phyloP scores from a whole-genome alignment of 2,797 vertebrate species.

The Sebastes trivittatus region DNA sequence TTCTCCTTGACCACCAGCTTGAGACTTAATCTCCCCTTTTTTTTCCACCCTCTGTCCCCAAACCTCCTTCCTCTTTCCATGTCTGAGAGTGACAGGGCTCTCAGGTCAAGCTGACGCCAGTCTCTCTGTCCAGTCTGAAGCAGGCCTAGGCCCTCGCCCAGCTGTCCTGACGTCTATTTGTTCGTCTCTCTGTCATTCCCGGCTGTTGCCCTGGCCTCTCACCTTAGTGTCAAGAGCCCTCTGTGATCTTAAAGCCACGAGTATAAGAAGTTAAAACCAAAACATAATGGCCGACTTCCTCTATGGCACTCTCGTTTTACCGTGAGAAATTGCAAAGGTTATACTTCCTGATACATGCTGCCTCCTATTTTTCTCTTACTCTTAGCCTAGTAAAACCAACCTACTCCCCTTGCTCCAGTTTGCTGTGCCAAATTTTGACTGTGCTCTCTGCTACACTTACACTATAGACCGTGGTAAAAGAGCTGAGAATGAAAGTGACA shows the following conservation, averaged over 20 bases:
- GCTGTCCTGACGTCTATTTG: slow-evolving; percentile 64
- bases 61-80: slow-evolving; percentile 4
- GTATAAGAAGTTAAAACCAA: slow-evolving; percentile 30
- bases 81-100: slow-evolving; percentile 67
- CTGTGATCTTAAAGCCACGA: slow-evolving; percentile 25
- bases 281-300: slow-evolving; percentile 3
- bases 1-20: slow-evolving; percentile 37
- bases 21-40: slow-evolving; percentile 38
- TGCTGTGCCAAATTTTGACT: slow-evolving; percentile 1
- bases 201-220: slow-evolving; percentile 65
- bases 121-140: slow-evolving; percentile 58
- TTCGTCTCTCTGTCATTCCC: slow-evolving; percentile 60
- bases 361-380: background rate
- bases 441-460: background rate
- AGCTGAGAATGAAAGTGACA: slow-evolving; percentile 40
- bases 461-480: background rate
- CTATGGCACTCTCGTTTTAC: background rate
- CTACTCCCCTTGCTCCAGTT: background rate
- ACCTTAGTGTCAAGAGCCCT: slow-evolving; percentile 58
- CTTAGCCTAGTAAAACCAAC: background rate
- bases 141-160: slow-evolving; percentile 57
- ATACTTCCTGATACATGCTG: background rate
- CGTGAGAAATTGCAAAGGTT: background rate
- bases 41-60: slow-evolving; percentile 15
- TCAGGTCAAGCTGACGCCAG: slow-evolving; percentile 70